phyloP scores from a whole-genome alignment of 2,113 vertebrate species.

The Gorilla gorilla region DNA sequence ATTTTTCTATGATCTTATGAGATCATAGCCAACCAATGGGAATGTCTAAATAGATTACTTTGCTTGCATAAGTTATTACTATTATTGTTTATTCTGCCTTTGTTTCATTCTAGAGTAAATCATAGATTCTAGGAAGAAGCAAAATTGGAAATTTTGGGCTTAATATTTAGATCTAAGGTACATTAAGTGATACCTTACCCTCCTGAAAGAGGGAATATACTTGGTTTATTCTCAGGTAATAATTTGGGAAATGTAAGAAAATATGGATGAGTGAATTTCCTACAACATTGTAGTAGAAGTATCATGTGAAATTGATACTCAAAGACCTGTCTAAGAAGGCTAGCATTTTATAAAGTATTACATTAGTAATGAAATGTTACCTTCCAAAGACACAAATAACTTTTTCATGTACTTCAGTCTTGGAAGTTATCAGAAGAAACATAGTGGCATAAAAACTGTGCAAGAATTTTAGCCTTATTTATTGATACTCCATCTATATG shows the following conservation, averaged over 20 bases:
- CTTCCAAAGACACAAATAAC: conserved; percentile 31
- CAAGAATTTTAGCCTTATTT: conserved; percentile 61
- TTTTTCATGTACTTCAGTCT: conserved; percentile 21
- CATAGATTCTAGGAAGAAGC: neutral
- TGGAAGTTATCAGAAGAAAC: neutral
- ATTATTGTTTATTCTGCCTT: neutral
- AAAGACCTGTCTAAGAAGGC: neutral
- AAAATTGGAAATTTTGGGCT: neutral
- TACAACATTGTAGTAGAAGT: neutral
- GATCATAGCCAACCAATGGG: neutral
- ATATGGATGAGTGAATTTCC: neutral
- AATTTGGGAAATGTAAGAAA: conserved; percentile 43
- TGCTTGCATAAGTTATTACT: neutral
- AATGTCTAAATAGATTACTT: neutral
- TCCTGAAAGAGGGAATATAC: neutral
- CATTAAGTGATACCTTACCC: neutral
- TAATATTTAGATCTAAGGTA: neutral
- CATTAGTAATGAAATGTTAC: conserved; percentile 26
- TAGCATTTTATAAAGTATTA: conserved; percentile 39
- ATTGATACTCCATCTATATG: conserved; percentile 3
- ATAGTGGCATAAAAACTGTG: conserved; percentile 10
- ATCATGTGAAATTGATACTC: conserved; percentile 29
- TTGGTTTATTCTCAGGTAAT: neutral
- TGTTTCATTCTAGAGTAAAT: neutral
- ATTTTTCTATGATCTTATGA: neutral